Percentiles rank a stretch among this genome's conserved stretches.
Conservation (phyloP, 1,140 invertebrate genomes). For the Branchinecta lindahli region DNA sequence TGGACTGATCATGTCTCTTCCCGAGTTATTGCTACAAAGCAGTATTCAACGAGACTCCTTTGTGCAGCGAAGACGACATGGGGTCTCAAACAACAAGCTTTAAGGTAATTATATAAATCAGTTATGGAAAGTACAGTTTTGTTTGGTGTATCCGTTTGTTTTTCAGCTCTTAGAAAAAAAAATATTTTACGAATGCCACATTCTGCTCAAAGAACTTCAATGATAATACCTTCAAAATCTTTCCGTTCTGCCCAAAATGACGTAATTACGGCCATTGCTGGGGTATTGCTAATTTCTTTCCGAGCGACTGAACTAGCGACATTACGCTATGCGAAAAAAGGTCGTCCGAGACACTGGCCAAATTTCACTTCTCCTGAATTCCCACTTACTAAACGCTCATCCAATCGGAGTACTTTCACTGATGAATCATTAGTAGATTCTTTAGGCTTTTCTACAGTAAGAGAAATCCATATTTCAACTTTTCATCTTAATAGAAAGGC, state of each 20-base stretch:
- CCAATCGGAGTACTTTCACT: background rate
- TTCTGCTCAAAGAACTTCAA: too few species aligned
- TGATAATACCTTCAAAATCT: too few species aligned
- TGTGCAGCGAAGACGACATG: background rate
- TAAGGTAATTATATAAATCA: constrained; percentile 1
- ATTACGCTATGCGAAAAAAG: background rate
- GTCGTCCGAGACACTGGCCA: background rate
- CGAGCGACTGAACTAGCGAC: constrained; percentile 2
- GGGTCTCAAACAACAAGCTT: background rate
- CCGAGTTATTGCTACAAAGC: background rate
- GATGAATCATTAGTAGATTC: background rate
- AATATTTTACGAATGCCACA: too few species aligned
- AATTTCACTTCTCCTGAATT: background rate
- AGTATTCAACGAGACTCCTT: background rate
- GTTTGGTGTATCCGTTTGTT: background rate
- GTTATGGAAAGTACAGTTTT: background rate
- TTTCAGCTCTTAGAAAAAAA: too few species aligned
- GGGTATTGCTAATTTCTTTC: too few species aligned
- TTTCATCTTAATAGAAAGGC: background rate
- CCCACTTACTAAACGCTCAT: background rate
- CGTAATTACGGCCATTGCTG: too few species aligned
- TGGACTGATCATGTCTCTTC: background rate
- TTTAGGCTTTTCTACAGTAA: background rate
- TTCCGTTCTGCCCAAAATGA: too few species aligned
- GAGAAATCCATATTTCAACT: background rate